Conservation (phyloP, 1,140 invertebrate species). For the Lasioglossum baleicum region DNA sequence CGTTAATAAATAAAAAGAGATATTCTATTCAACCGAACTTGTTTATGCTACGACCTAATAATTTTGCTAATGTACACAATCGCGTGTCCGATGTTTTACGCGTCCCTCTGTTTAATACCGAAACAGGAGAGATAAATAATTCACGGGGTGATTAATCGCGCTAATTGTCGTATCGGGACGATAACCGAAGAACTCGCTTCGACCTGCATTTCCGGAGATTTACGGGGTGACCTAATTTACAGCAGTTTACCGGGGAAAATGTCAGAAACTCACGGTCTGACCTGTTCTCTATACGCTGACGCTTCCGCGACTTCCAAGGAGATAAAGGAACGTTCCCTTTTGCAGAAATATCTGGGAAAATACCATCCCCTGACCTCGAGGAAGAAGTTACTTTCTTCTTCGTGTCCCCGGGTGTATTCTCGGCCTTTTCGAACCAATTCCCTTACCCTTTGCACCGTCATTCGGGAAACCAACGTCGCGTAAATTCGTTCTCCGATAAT, state of each 20-base stretch:
- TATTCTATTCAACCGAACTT: no score
- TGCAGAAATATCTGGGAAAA: constrained; percentile 30
- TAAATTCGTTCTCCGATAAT: constrained; percentile 30
- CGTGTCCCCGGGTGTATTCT: constrained; percentile 1
- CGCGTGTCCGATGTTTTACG: no score
- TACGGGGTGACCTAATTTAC: constrained; percentile 68
- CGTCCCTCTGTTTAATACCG: not conserved
- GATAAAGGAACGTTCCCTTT: constrained; percentile 18
- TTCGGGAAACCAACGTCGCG: not conserved
- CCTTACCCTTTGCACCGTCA: not conserved
- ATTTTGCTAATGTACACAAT: no score
- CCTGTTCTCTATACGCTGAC: constrained; percentile 30
- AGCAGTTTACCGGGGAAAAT: constrained; percentile 59
- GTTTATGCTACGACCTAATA: no score
- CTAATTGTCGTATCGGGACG: constrained; percentile 30
- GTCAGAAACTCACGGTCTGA: constrained; percentile 47
- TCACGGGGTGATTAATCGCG: constrained; percentile 4
- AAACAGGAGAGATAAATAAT: not conserved
- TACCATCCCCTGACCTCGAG: constrained; percentile 32
- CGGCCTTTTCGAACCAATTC: not conserved
- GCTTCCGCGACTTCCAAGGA: constrained; percentile 23
- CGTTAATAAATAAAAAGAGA: no score
- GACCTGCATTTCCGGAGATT: constrained; percentile 56
- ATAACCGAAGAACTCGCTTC: constrained; percentile 34
- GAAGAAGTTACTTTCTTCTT: constrained; percentile 34